A percentile compares a stretch with the other conserved stretches of the same genome.
Conservation (phyloP, 2,113 vertebrate species). For the Mormoops blainvillei region DNA sequence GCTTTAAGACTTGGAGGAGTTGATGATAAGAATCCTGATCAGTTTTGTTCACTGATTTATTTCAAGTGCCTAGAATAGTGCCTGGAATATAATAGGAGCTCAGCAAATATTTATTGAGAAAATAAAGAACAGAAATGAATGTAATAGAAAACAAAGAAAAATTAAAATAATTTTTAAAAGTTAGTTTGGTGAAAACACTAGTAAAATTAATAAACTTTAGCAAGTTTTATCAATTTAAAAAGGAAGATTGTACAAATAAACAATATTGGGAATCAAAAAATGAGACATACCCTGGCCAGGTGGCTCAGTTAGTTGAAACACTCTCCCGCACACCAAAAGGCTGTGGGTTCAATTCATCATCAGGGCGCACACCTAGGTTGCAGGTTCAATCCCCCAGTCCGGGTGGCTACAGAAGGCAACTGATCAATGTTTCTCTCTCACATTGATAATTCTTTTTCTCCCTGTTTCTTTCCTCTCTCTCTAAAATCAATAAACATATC, state of each 20-base stretch:
- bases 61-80: background rate
- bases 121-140: background rate
- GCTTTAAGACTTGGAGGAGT: background rate
- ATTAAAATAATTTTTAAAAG: background rate
- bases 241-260: background rate
- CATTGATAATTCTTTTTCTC: too few relatives aligned
- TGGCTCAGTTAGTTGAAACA: background rate
- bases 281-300: background rate
- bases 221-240: background rate
- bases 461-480: too few relatives aligned
- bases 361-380: too few relatives aligned
- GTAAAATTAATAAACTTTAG: background rate
- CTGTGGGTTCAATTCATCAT: too few relatives aligned
- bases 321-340: background rate
- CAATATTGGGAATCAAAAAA: background rate
- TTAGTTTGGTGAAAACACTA: background rate
- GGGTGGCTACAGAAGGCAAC: too few relatives aligned
- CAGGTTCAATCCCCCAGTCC: too few relatives aligned
- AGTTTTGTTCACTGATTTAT: background rate
- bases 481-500: too few relatives aligned
- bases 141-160: background rate
- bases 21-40: background rate
- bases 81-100: background rate
- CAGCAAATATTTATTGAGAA: background rate
- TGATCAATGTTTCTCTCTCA: too few relatives aligned